These are phyloP conservation scores for Aspidapion aeneum DNA, from an alignment of 2,888 invertebrate species.

Conservation along the genomic window DNA sequence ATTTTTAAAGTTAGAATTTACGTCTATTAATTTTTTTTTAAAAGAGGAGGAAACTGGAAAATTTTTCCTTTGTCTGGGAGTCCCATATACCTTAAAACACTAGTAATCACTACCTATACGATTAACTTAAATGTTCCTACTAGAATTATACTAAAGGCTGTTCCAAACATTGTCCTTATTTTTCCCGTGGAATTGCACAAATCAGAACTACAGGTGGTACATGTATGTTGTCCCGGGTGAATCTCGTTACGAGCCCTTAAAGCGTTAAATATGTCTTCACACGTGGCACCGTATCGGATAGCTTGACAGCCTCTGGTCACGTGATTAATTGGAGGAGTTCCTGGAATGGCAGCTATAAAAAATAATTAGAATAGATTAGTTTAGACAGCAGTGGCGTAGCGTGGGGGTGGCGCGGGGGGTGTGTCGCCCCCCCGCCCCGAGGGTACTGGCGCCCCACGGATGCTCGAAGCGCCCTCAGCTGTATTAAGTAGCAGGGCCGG, in stretches of 20 bases:
- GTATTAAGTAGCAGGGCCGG: too few relatives aligned
- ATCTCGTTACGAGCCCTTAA: constrained; percentile 32
- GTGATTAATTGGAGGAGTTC: constrained; percentile 29
- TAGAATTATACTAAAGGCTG: background rate
- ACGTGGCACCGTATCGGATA: constrained; percentile 35
- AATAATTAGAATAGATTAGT: background rate
- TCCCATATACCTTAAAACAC: too few relatives aligned
- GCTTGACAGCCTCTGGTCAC: constrained; percentile 40
- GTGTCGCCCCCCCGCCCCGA: too few relatives aligned
- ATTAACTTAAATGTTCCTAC: background rate
- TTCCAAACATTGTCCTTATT: background rate
- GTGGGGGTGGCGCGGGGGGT: too few relatives aligned
- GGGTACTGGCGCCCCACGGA: too few relatives aligned
- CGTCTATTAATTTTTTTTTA: too few relatives aligned
- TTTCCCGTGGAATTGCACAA: constrained; percentile 32
- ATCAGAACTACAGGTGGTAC: constrained; percentile 38
- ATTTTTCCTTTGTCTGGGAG: too few relatives aligned
- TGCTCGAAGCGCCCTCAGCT: too few relatives aligned
- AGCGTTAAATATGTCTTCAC: constrained; percentile 40
- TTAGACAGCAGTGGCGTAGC: background rate
- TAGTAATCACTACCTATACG: too few relatives aligned
- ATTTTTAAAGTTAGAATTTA: too few relatives aligned
- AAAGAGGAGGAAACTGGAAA: too few relatives aligned
- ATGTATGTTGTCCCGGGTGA: constrained; percentile 38
- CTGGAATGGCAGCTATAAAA: constrained; percentile 31